A percentile compares a stretch with the other conserved stretches of the same genome.
Conservation (phyloP, 64 coral and sea anemone species). For the Platygyra sinensis region DNA sequence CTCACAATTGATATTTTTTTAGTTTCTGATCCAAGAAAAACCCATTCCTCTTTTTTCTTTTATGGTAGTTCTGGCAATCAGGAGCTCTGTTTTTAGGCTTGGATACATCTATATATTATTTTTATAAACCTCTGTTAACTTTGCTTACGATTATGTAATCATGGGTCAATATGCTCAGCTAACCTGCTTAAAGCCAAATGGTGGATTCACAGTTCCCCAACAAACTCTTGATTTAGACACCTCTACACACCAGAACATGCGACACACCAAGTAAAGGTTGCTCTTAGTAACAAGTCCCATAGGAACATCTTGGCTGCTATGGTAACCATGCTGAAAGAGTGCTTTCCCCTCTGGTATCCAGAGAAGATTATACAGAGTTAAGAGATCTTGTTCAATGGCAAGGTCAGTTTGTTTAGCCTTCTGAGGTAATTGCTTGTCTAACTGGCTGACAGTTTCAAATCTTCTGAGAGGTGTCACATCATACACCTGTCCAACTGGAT, state of each 20-base stretch:
- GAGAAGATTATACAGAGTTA: conserved; percentile 78
- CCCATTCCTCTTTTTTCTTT: no score
- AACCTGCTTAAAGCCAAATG: conserved; percentile 95
- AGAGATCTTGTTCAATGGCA: conserved; percentile 25
- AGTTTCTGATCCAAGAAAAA: no score
- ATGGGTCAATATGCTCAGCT: neutral
- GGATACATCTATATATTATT: no score
- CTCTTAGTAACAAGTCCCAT: conserved; percentile 35
- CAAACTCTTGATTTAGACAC: conserved; percentile 77
- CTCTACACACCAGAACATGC: conserved; percentile 96
- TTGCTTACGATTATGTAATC: no score
- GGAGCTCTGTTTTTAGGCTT: no score
- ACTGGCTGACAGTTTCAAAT: neutral
- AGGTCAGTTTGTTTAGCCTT: neutral
- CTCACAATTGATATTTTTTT: no score
- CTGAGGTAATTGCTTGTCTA: neutral
- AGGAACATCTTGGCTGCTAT: neutral
- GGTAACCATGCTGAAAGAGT: conserved; percentile 24
- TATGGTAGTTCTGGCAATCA: no score
- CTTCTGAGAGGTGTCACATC: neutral
- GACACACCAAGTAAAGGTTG: conserved; percentile 83
- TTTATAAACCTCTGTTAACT: no score
- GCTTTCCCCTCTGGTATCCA: conserved; percentile 93
- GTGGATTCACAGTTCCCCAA: conserved; percentile 77
- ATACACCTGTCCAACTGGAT: conserved; percentile 1